phyloP scores from a whole-genome alignment of 1,140 invertebrate species.

The Glomeris maerens region DNA sequence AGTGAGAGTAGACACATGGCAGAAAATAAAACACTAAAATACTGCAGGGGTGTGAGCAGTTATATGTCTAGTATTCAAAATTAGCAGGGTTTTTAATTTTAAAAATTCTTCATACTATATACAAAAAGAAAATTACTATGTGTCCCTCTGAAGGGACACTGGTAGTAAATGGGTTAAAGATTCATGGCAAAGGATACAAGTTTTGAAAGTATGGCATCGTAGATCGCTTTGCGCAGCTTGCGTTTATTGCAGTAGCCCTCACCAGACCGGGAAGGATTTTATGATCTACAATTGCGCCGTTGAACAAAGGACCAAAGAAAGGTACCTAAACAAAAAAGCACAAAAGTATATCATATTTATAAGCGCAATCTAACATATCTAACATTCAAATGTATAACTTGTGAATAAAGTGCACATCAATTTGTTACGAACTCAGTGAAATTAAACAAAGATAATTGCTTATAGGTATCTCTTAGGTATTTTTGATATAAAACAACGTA shows the following conservation, averaged over 20 bases:
- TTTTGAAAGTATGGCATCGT: conserved; percentile 79
- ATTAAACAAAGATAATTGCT: background rate
- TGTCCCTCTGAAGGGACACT: background rate
- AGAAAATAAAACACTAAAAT: background rate
- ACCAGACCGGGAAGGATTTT: conserved; percentile 72
- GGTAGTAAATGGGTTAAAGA: background rate
- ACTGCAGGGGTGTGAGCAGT: background rate
- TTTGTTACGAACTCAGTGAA: conserved; percentile 15
- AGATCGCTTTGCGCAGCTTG: conserved; percentile 75
- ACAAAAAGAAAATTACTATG: no score
- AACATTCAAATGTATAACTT: conserved; percentile 7
- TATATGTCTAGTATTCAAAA: background rate
- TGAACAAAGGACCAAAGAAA: conserved; percentile 89
- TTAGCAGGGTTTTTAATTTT: no score
- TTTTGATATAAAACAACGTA: no score
- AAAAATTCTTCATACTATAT: no score
- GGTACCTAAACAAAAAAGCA: conserved; percentile 52
- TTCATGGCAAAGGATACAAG: conserved; percentile 46
- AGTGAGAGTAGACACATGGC: background rate
- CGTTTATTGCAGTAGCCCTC: conserved; percentile 77
- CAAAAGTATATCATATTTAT: conserved; percentile 6
- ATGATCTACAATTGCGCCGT: conserved; percentile 79
- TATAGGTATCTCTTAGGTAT: conserved; percentile 4
- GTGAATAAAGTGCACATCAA: conserved; percentile 19
- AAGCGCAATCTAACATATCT: background rate